Conservation (phyloP, 2,113 vertebrate genomes). For the Archilochus colubris region DNA sequence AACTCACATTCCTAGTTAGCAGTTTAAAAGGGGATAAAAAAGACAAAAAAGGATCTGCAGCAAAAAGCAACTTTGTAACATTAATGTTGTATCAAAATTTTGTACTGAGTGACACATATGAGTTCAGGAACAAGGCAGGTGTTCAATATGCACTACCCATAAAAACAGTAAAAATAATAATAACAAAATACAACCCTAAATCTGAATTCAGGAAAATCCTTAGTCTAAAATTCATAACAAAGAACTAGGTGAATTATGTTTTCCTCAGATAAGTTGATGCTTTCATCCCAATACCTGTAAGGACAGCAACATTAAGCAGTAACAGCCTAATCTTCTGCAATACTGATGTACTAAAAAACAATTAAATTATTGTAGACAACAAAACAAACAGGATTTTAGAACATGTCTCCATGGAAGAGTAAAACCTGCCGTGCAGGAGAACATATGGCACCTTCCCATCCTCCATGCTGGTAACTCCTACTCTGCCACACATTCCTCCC, state of each 20-base stretch:
- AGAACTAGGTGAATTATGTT: not conserved
- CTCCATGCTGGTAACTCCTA: slow-evolving; percentile 29
- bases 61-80: not conserved
- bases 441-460: slow-evolving; percentile 31
- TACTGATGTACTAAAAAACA: not conserved
- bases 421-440: slow-evolving; percentile 40
- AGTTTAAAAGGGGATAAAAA: not conserved
- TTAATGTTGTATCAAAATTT: not conserved
- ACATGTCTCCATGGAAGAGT: slow-evolving; percentile 8
- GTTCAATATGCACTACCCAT: not conserved
- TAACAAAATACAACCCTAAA: not conserved
- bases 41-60: not conserved
- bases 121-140: not conserved
- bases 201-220: not conserved
- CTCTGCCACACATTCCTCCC: not conserved
- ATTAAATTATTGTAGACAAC: not conserved
- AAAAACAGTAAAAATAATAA: rapidly evolving
- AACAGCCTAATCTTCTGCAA: not conserved
- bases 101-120: not conserved
- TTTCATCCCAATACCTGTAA: not conserved
- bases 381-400: slow-evolving; percentile 7
- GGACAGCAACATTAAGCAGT: not conserved
- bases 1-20: not conserved
- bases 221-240: not conserved
- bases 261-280: not conserved